Percentiles rank a stretch among this genome's conserved stretches.
phyloP scores from a whole-genome alignment of 2,113 vertebrate species.

The Calypte anna region DNA sequence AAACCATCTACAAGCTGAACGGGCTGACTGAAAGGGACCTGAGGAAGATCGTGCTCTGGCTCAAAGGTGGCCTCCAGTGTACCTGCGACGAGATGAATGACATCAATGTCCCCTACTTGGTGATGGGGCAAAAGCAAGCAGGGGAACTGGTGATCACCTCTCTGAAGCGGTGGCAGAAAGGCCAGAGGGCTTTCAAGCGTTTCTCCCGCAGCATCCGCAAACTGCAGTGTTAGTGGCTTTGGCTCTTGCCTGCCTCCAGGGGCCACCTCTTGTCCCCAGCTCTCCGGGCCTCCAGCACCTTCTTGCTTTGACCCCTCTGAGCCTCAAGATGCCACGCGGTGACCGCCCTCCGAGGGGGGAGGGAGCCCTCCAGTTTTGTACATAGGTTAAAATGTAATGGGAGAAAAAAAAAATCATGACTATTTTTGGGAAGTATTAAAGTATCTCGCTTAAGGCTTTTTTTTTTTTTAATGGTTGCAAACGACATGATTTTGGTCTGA shows the following conservation, averaged over 20 bases:
- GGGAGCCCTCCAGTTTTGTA: conserved; percentile 52
- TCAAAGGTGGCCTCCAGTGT: conserved; percentile 94
- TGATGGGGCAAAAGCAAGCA: conserved; percentile 95
- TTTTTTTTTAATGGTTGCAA: neutral
- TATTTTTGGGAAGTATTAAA: conserved; percentile 72
- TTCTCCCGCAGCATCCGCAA: conserved; percentile 97
- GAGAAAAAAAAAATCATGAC: conserved; percentile 9
- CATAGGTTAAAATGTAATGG: conserved; percentile 72
- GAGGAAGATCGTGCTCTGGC: conserved; percentile 90
- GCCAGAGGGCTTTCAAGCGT: conserved; percentile 93
- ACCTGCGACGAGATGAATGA: conserved; percentile 97
- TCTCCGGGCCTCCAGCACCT: conserved; percentile 47
- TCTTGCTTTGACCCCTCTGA: conserved; percentile 37
- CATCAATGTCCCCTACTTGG: conserved; percentile 94
- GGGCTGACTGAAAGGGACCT: conserved; percentile 92
- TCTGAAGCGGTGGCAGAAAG: conserved; percentile 96
- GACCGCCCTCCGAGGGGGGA: neutral
- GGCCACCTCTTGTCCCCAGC: neutral
- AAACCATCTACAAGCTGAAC: conserved; percentile 96
- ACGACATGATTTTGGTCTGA: conserved; percentile 45
- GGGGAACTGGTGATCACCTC: conserved; percentile 97
- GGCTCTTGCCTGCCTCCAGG: neutral
- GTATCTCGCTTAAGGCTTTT: conserved; percentile 58
- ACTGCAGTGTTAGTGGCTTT: conserved; percentile 87
- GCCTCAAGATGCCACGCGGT: neutral